phyloP scores from a whole-genome alignment of 2,797 vertebrate genomes.

The Lepilemur septentrionalis region DNA sequence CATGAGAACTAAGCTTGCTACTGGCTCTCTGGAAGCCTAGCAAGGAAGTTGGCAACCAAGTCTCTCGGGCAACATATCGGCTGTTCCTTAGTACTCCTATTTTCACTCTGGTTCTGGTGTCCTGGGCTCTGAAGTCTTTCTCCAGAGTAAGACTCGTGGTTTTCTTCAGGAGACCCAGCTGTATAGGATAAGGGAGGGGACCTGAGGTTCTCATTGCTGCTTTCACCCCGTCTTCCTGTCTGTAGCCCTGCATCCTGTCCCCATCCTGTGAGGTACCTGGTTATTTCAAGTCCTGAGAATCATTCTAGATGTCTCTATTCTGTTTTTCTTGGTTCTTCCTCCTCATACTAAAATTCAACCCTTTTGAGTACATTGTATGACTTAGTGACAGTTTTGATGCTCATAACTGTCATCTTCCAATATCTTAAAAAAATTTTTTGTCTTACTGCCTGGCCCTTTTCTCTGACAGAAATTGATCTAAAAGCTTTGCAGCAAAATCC shows the following conservation, averaged over 20 bases:
- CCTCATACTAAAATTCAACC: not conserved
- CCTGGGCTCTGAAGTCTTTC: not conserved
- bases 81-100: not conserved
- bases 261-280: not conserved
- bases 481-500: constrained; percentile 26
- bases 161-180: not conserved
- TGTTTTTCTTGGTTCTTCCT: not conserved
- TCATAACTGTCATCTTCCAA: not conserved
- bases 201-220: not conserved
- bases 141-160: not conserved
- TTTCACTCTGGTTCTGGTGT: not conserved
- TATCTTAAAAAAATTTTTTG: not conserved
- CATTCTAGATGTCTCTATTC: not conserved
- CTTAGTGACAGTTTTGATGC: not conserved
- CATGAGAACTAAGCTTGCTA: not conserved
- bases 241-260: not conserved
- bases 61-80: not conserved
- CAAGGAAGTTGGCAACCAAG: not conserved
- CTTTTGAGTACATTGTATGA: not conserved
- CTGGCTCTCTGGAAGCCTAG: not conserved
- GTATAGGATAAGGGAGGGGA: not conserved
- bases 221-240: not conserved
- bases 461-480: not conserved
- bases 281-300: not conserved
- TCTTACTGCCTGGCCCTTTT: not conserved